Base-by-base conservation (phyloP, 1,140 invertebrate species). In the Trachymyrmex cornetzi region DNA sequence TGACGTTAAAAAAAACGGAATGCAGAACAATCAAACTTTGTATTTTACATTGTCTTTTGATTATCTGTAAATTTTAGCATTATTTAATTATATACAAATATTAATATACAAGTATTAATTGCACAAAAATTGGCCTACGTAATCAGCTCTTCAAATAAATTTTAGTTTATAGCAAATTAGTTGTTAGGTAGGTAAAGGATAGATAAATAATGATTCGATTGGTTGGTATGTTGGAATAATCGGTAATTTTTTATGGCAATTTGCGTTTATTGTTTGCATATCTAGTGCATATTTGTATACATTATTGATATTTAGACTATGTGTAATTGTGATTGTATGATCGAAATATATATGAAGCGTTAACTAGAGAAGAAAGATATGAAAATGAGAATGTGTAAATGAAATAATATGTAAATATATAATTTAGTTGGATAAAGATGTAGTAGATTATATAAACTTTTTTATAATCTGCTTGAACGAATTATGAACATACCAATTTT, bases 391-490 rank as follows among this genome's bases (percentile, higher is more conserved):
- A 81, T 11, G 14, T 22, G 63, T 14, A 59, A 81, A 50, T 81
- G 34, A 22, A 53, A 44, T 44, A 57, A 75, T 38, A 16, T 89
- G 77, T 90, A 77, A 80, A 90, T 87, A 90, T 27, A 75, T 19
- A 22, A 67, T 80, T 69, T 89, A 74, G 24, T 57, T 34, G 50
- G 9, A 72, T 74, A 80, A 80, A 64, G n/a, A 44, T 19, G 34
- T 50, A 57, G 24, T 63, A 72, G 53, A 90, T 88, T 87, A 75
- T 30, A 81, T 61, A 53, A 88, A 79, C 38, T 88, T 90, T 38
- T 44, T 88, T 79, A 53, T 75, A 86, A 88, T 63, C 27, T 7
- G 38, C 48, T 82, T 86, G 3, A 59, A 53, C 87, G 16, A 44
- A 69, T 75, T 30, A 38, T 77, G 11, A 71, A 67, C 30, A 57